A percentile compares a stretch with the other conserved stretches of the same genome.
phyloP scores from a whole-genome alignment of 2,888 invertebrate genomes.

The Coenonympha glycerion region DNA sequence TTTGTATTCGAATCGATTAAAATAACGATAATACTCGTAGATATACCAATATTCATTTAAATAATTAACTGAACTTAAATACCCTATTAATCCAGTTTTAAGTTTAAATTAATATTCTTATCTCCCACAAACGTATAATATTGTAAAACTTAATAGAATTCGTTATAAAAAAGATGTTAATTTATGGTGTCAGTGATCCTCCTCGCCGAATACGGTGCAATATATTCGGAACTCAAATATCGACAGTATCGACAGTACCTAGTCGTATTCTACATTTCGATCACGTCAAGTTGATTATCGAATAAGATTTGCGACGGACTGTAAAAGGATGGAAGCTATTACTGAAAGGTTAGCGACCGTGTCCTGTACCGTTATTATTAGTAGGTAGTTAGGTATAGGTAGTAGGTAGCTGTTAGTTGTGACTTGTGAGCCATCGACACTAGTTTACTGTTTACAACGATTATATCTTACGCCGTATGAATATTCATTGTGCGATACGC shows the following conservation, averaged over 20 bases:
- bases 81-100: not conserved
- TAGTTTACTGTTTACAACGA: constrained; percentile 12
- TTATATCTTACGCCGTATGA: constrained; percentile 19
- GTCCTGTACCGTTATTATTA: constrained; percentile 64
- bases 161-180: constrained; percentile 12
- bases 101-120: not conserved
- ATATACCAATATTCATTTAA: too few species aligned
- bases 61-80: too few species aligned
- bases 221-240: constrained; percentile 10
- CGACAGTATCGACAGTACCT: not conserved
- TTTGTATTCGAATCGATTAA: too few species aligned
- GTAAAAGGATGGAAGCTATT: constrained; percentile 71
- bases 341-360: constrained; percentile 68
- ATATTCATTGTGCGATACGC: constrained; percentile 20
- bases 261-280: constrained; percentile 44
- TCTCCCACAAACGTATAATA: not conserved
- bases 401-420: constrained; percentile 20
- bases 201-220: constrained; percentile 11
- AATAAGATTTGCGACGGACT: constrained; percentile 57
- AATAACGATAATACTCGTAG: too few species aligned
- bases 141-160: not conserved
- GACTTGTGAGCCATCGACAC: constrained; percentile 13
- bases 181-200: constrained; percentile 42
- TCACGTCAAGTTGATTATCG: constrained; percentile 50
- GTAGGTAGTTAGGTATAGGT: too few species aligned